Conservation (phyloP, 2,797 vertebrate genomes). For the Micropoecilia bifurca region DNA sequence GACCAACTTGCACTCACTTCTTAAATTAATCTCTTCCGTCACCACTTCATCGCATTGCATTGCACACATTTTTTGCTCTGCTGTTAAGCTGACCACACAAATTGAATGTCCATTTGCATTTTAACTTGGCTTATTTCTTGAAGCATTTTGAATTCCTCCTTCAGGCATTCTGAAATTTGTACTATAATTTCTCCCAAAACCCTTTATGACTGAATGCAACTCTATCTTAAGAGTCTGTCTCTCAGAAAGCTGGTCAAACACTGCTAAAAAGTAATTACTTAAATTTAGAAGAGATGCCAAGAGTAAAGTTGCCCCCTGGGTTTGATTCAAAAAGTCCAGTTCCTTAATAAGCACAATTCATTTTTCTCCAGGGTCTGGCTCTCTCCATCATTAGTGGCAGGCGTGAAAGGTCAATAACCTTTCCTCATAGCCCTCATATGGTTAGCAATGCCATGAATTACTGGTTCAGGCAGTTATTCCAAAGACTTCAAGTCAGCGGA, state of each 20-base stretch:
- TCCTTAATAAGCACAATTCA: constrained; percentile 76
- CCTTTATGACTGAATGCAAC: constrained; percentile 30
- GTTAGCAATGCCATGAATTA: constrained; percentile 81
- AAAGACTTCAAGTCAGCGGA: constrained; percentile 73
- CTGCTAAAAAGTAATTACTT: constrained; percentile 43
- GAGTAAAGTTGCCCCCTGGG: constrained; percentile 52
- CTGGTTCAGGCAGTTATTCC: constrained; percentile 73
- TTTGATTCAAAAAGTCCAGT: constrained; percentile 64
- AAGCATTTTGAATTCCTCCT: constrained; percentile 46
- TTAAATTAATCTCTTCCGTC: not conserved
- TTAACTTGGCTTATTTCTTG: not conserved
- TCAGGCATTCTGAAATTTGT: constrained; percentile 49
- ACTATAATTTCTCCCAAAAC: constrained; percentile 39
- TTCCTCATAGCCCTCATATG: constrained; percentile 79
- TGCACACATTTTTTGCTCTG: not conserved
- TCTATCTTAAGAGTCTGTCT: constrained; percentile 21
- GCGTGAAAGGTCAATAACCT: constrained; percentile 85
- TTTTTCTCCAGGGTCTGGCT: constrained; percentile 64
- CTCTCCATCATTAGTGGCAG: constrained; percentile 79
- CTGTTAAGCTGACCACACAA: not conserved
- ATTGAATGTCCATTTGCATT: not conserved
- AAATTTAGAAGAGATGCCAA: constrained; percentile 55
- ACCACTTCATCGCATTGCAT: not conserved
- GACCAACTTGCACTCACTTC: not conserved
- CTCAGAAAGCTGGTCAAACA: constrained; percentile 51